phyloP scores from a whole-genome alignment of 2,113 vertebrate genomes.

The Riparia riparia region DNA sequence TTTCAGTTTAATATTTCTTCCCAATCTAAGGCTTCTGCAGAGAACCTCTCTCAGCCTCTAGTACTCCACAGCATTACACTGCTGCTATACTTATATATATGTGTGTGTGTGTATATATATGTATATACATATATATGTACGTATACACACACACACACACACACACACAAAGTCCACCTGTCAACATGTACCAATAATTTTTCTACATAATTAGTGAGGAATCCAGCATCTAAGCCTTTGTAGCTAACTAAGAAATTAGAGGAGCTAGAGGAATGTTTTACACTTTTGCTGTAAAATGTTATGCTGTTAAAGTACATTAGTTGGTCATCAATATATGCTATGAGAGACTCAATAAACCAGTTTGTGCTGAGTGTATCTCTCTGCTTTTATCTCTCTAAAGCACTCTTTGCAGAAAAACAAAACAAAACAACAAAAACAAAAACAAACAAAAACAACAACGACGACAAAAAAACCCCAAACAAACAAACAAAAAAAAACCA shows the following conservation, averaged over 20 bases:
- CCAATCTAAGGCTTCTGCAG: neutral
- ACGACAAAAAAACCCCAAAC: too few species aligned
- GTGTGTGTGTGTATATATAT: too few species aligned
- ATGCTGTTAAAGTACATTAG: neutral
- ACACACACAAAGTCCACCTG: neutral
- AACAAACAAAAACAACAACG: too few species aligned
- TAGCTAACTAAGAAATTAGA: neutral
- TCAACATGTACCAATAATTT: neutral
- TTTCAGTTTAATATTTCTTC: neutral
- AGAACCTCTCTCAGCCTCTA: neutral
- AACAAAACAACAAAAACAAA: too few species aligned
- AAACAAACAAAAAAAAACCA: too few species aligned
- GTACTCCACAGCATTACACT: neutral
- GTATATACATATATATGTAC: too few species aligned
- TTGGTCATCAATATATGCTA: neutral
- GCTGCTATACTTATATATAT: neutral
- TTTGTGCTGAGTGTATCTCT: neutral
- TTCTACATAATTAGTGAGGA: neutral
- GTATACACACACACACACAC: too few species aligned
- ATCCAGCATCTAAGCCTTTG: neutral
- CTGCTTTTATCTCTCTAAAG: neutral
- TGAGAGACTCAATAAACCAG: neutral
- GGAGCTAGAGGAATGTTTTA: neutral
- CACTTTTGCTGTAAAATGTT: neutral
- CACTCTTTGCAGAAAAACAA: neutral